Conservation (phyloP, 1,140 invertebrate genomes). For the Aradophagus sp. region DNA sequence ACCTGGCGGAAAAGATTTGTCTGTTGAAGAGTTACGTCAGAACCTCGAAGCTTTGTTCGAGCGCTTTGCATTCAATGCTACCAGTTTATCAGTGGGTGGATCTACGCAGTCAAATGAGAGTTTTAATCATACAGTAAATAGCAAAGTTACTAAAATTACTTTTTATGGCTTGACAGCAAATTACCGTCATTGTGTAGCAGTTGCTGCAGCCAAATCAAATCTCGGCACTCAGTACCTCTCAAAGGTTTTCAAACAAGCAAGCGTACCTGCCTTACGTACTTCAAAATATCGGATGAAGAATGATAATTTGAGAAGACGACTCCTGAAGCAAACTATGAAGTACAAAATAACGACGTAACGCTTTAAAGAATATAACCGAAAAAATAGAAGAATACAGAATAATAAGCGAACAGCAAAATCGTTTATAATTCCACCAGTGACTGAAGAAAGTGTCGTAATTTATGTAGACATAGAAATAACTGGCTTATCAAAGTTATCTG, state of each 20-base stretch:
- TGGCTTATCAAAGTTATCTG: slow-evolving; percentile 7
- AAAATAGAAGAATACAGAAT: neutral
- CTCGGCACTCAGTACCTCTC: slow-evolving; percentile 5
- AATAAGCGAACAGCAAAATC: slow-evolving; percentile 15
- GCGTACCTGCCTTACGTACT: neutral
- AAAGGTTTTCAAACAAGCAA: slow-evolving; percentile 2
- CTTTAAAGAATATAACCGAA: slow-evolving; percentile 11
- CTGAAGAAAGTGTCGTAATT: neutral
- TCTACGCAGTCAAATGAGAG: slow-evolving; percentile 28
- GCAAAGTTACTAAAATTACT: slow-evolving; percentile 22
- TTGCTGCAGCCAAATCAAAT: slow-evolving; percentile 22
- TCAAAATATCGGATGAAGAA: slow-evolving; percentile 3
- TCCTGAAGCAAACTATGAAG: slow-evolving; percentile 5
- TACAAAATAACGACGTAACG: slow-evolving; percentile 16
- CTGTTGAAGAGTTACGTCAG: slow-evolving; percentile 12
- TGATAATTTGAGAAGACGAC: slow-evolving; percentile 8
- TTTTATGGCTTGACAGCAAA: slow-evolving; percentile 23
- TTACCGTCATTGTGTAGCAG: slow-evolving; percentile 14
- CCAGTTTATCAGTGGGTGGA: slow-evolving; percentile 13
- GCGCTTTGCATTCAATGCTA: slow-evolving; percentile 6
- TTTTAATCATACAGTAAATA: slow-evolving; percentile 28
- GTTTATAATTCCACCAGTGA: slow-evolving; percentile 3
- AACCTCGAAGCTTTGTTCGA: slow-evolving; percentile 10
- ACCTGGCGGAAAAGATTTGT: too few species aligned
- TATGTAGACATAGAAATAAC: slow-evolving; percentile 29